phyloP scores from a whole-genome alignment of 2,113 vertebrate species.

The Atherinomorus stipes region DNA sequence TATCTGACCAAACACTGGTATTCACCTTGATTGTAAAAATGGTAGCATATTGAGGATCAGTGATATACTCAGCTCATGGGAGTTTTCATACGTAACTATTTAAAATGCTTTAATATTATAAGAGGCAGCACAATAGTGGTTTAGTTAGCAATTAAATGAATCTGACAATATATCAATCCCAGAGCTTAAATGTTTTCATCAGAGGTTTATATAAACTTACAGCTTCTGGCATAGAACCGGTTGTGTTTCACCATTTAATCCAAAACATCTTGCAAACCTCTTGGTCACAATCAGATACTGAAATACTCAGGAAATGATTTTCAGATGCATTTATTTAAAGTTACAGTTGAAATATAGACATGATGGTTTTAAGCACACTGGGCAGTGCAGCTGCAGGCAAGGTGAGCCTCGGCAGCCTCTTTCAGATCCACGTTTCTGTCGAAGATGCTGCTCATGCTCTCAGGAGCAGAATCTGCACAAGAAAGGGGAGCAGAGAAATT shows the following conservation, averaged over 20 bases:
- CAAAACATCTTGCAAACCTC: neutral
- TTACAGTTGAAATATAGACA: constrained; percentile 18
- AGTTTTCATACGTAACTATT: too few species aligned
- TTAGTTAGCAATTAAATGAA: neutral
- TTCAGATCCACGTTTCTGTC: constrained; percentile 73
- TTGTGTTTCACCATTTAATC: neutral
- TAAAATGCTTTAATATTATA: neutral
- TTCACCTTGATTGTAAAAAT: too few species aligned
- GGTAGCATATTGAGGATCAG: too few species aligned
- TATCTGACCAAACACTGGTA: too few species aligned
- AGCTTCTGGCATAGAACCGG: too few species aligned
- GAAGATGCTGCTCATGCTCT: constrained; percentile 31
- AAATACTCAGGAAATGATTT: neutral
- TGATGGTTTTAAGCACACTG: constrained; percentile 67
- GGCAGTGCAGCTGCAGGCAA: constrained; percentile 74
- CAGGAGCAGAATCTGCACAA: constrained; percentile 54
- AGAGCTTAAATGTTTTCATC: neutral
- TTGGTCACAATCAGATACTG: neutral
- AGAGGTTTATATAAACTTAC: too few species aligned
- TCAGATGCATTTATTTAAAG: constrained; percentile 60
- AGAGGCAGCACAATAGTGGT: neutral
- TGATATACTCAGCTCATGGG: too few species aligned
- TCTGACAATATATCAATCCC: neutral
- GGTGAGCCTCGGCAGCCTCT: constrained; percentile 69
- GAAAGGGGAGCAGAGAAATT: constrained; percentile 10